A percentile compares a stretch with the other conserved stretches of the same genome.
Evolutionary conservation across 1,140 invertebrate species (phyloP).

Genomic region (Bombus soroeensis): DNA sequence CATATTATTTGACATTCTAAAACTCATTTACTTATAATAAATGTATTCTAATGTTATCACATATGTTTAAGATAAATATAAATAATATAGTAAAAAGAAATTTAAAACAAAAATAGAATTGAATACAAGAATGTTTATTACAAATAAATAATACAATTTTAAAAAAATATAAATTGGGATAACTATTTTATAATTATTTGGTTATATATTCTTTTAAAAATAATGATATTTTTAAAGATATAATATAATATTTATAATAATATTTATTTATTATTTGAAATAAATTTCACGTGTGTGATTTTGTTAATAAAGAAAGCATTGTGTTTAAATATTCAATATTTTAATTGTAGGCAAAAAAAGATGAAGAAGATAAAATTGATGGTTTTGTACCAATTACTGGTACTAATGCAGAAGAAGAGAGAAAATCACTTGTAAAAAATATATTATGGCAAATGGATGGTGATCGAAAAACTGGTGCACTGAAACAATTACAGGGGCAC

Average conservation of each 20-base stretch:
- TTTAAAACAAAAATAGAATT: neutral
- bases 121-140: neutral
- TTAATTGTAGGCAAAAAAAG: conserved; percentile 82
- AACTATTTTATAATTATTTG: neutral
- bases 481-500: conserved; percentile 94
- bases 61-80: neutral
- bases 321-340: neutral
- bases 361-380: conserved; percentile 84
- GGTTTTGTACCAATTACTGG: conserved; percentile 83
- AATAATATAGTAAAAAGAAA: neutral
- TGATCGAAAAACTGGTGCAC: conserved; percentile 90
- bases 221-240: neutral
- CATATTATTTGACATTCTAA: neutral
- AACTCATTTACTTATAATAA: neutral
- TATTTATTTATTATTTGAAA: conserved; percentile 1
- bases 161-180: neutral
- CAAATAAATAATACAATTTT: neutral
- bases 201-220: neutral
- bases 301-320: conserved; percentile 7
- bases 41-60: neutral
- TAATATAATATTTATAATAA: neutral
- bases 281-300: conserved; percentile 4
- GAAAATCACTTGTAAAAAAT: conserved; percentile 86
- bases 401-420: conserved; percentile 83
- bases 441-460: conserved; percentile 91